Percentiles rank a stretch among this genome's conserved stretches.
Conservation (phyloP, 2,113 vertebrate species). For the Tor tambroides region DNA sequence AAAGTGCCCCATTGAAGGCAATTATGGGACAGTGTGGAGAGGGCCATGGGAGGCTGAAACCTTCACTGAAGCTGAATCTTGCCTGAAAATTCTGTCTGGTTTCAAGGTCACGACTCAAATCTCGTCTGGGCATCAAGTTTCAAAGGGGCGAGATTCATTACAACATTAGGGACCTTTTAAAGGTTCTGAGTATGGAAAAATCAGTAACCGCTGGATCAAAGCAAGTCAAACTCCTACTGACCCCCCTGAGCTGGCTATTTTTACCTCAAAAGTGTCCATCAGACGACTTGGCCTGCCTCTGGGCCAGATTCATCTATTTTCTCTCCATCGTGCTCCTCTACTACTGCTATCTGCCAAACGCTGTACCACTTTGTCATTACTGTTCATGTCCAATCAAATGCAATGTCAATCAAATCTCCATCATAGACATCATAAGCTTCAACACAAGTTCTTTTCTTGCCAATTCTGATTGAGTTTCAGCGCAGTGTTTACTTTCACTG, state of each 20-base stretch:
- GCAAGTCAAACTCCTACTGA: conserved; percentile 19
- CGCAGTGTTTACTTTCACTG: neutral
- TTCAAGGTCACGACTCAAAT: conserved; percentile 11
- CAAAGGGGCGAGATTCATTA: neutral
- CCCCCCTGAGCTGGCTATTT: conserved; percentile 16
- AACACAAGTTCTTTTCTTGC: neutral
- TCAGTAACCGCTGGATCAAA: neutral
- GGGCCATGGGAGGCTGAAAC: neutral
- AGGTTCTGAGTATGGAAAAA: neutral
- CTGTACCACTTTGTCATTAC: conserved; percentile 12
- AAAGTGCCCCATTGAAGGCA: conserved; percentile 33
- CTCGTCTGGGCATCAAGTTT: neutral
- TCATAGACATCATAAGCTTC: conserved; percentile 7
- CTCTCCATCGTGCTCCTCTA: conserved; percentile 7
- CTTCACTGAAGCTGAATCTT: neutral
- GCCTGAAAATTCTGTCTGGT: neutral
- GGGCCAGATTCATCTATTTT: neutral
- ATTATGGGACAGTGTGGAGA: conserved; percentile 2
- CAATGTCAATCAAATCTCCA: conserved; percentile 38
- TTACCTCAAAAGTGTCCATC: conserved; percentile 30
- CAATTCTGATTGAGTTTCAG: conserved; percentile 14
- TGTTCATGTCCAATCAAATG: conserved; percentile 45
- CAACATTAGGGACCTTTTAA: neutral
- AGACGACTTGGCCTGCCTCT: neutral
- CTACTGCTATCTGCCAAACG: conserved; percentile 2